Conservation (phyloP, 1,140 invertebrate genomes). For the Musca vetustissima region DNA sequence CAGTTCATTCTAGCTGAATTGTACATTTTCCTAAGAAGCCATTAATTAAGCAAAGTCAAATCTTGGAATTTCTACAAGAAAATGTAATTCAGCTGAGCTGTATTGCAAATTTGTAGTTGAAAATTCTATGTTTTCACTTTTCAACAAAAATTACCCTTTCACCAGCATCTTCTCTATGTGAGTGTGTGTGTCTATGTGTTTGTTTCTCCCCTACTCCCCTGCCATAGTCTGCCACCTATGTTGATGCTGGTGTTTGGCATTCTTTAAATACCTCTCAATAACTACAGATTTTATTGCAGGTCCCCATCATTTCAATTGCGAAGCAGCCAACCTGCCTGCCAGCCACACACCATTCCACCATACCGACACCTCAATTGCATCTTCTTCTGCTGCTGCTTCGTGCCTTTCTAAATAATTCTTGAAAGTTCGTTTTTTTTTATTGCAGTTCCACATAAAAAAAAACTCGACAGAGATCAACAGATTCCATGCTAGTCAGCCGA, state of each 20-base stretch:
- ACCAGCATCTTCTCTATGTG: too few species aligned
- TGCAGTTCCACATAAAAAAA: background rate
- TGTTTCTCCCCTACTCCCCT: background rate
- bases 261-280: conserved; percentile 17
- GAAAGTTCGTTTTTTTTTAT: conserved; percentile 11
- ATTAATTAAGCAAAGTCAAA: too few species aligned
- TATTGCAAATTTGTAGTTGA: too few species aligned
- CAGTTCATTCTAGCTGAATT: too few species aligned
- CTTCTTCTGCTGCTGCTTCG: too few species aligned
- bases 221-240: background rate
- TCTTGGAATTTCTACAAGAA: too few species aligned
- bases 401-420: conserved; percentile 12
- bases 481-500: background rate
- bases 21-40: too few species aligned
- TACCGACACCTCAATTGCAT: background rate
- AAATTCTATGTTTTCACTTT: too few species aligned
- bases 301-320: background rate
- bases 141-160: too few species aligned
- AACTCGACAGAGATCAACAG: background rate
- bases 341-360: background rate
- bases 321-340: too few species aligned
- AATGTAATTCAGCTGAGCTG: too few species aligned
- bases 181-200: background rate
- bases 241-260: conserved; percentile 7
- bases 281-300: conserved; percentile 14